Evolutionary conservation across 2,888 invertebrate species (phyloP).

Genomic region (Entomobrya proxima): DNA sequence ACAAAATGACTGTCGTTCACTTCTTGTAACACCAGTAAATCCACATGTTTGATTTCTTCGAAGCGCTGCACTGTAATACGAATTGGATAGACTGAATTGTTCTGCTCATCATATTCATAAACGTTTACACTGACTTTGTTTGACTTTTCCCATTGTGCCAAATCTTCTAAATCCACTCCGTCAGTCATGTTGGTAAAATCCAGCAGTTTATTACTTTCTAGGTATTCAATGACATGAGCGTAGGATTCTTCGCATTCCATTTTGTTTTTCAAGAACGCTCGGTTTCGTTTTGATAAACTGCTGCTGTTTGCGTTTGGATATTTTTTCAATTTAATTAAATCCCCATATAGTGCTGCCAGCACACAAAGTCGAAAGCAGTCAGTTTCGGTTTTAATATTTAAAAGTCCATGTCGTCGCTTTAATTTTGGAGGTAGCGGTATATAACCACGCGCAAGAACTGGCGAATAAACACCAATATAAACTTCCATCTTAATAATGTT

Average conservation of each 20-base stretch:
- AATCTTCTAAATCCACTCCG: background rate
- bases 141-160: background rate
- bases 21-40: background rate
- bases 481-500: background rate
- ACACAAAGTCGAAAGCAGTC: background rate
- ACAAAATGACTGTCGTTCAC: background rate
- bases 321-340: background rate
- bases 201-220: background rate
- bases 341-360: background rate
- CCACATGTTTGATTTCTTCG: background rate
- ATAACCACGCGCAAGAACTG: background rate
- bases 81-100: background rate
- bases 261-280: background rate
- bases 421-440: background rate
- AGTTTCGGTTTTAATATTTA: background rate
- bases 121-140: background rate
- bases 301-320: no score
- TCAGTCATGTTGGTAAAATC: background rate
- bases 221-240: background rate
- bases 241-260: background rate
- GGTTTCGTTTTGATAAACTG: background rate
- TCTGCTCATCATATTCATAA: background rate
- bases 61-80: background rate
- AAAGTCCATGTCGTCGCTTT: background rate
- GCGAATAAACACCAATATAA: background rate